Evolutionary conservation across 2,113 vertebrate species (phyloP).

Genomic region (Turdus rufiventris): DNA sequence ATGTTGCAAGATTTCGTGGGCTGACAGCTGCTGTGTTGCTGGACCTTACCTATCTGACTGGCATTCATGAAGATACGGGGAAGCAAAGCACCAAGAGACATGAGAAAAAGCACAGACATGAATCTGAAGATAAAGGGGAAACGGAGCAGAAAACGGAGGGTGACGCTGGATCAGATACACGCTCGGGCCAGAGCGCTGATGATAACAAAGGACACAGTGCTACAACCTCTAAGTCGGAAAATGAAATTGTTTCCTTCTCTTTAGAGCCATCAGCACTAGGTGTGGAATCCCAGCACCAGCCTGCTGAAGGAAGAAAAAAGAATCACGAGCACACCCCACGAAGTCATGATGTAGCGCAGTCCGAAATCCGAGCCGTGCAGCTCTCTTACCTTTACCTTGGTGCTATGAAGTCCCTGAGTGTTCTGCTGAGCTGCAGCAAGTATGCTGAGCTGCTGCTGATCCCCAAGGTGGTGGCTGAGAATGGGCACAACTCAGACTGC

Average conservation of each 20-base stretch:
- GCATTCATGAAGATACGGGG: conserved; percentile 88
- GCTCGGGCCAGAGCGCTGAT: conserved; percentile 80
- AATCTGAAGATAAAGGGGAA: conserved; percentile 81
- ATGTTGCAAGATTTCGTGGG: conserved; percentile 91
- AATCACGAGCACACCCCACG: conserved; percentile 80
- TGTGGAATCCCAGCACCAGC: conserved; percentile 68
- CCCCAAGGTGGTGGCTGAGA: conserved; percentile 88
- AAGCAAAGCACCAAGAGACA: conserved; percentile 85
- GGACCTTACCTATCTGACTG: conserved; percentile 95
- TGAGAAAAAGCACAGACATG: conserved; percentile 87
- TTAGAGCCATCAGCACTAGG: conserved; percentile 65
- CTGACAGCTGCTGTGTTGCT: conserved; percentile 90
- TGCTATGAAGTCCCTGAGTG: conserved; percentile 94
- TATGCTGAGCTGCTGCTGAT: conserved; percentile 94
- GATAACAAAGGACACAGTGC: conserved; percentile 80
- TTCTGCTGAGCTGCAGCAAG: conserved; percentile 95
- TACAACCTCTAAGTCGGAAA: conserved; percentile 80
- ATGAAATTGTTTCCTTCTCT: conserved; percentile 79
- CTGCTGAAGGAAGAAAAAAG: conserved; percentile 80
- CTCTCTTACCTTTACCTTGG: conserved; percentile 94
- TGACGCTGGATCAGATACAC: conserved; percentile 70
- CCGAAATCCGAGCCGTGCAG: conserved; percentile 92
- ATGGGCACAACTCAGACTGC: conserved; percentile 91
- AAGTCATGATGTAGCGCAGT: conserved; percentile 78
- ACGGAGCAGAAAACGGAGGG: conserved; percentile 73